Base-by-base conservation (phyloP, 2,113 vertebrate genomes). In the Columbina picui region DNA sequence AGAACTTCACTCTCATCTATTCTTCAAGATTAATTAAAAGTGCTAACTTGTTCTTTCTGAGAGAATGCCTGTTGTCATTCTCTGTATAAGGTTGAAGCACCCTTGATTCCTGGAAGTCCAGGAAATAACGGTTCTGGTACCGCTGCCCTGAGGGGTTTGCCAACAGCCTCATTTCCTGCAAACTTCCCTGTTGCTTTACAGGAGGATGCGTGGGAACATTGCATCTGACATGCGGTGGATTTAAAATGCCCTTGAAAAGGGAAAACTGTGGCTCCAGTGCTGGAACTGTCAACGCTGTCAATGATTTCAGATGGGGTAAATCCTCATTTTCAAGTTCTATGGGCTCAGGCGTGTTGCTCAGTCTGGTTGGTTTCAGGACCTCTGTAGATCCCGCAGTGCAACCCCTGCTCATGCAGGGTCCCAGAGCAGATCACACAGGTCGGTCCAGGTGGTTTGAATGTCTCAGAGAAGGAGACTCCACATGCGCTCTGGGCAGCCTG, bases 21-120 rank as follows among this genome's bases (percentile, higher is more conserved):
- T 77, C 45, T 47, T 77, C 50, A 80, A 74, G 73, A 76, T 85
- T 86, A 86, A 76, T 93, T 90, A 85, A 85, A 82, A 86, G 55
- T 79, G 32, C 88, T 50, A 85, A 32, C 39, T 50, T 86, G 39
- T 49, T 89, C 36, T 77, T 70, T 70, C 27, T 39, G 55, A 55
- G 41, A 81, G 22, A 75, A 68, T 34, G 32, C 18, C 43, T 71
- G 26, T 71, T 56, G 65, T 82, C 36, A 32, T 27, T 88, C 43
- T 55, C 78, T 36, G 6, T 9, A 4, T 5, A 17, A 90, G 53
- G 8, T 38, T 56, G 36, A 87, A 65, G 41, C n/a, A 88, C 36
- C n/a, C 79, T 57, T 73, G 71, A n/a, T 74, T 90, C 69, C 75
- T 60, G 74, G 18, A 57, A 78, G 5, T 21, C 13, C 52, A 59